These are phyloP conservation scores for Porites divaricata DNA, from an alignment of 92 coral and sea anemone genomes.

Conservation along the genomic window DNA sequence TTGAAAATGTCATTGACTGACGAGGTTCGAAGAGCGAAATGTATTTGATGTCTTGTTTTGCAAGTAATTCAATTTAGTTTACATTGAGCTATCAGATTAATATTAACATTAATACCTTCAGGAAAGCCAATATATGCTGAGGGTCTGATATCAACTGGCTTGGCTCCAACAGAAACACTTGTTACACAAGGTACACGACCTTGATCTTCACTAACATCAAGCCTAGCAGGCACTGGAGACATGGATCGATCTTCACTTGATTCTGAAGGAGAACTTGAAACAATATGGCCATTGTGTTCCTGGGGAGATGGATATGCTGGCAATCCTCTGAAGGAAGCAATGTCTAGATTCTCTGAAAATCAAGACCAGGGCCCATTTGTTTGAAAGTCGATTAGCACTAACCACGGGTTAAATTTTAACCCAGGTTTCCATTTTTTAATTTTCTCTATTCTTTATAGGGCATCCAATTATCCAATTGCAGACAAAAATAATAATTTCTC, in stretches of 20 bases:
- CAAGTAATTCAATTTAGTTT: too few species aligned
- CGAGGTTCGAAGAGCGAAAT: too few species aligned
- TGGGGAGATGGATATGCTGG: conserved; percentile 45
- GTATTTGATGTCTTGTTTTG: too few species aligned
- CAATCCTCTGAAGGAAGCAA: conserved; percentile 82
- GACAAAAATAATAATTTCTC: too few species aligned
- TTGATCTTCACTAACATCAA: not conserved
- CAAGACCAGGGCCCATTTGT: not conserved
- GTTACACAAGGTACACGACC: conserved; percentile 32
- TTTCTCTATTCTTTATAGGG: too few species aligned
- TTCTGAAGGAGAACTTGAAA: conserved; percentile 32
- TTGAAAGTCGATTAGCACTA: too few species aligned
- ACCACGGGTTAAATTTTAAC: too few species aligned
- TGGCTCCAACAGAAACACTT: conserved; percentile 42
- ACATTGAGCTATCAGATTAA: too few species aligned
- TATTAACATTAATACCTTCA: conserved; percentile 31
- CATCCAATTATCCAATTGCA: too few species aligned
- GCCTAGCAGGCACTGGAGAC: conserved; percentile 16
- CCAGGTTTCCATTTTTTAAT: too few species aligned
- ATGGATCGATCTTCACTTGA: conserved; percentile 23
- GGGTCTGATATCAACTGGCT: conserved; percentile 12
- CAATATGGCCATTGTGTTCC: not conserved
- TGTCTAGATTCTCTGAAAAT: conserved; percentile 76
- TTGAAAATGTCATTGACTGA: too few species aligned
- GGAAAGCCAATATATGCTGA: conserved; percentile 44